These are phyloP conservation scores for Cotesia vestalis DNA, from an alignment of 1,140 invertebrate genomes.

Conservation along the genomic window DNA sequence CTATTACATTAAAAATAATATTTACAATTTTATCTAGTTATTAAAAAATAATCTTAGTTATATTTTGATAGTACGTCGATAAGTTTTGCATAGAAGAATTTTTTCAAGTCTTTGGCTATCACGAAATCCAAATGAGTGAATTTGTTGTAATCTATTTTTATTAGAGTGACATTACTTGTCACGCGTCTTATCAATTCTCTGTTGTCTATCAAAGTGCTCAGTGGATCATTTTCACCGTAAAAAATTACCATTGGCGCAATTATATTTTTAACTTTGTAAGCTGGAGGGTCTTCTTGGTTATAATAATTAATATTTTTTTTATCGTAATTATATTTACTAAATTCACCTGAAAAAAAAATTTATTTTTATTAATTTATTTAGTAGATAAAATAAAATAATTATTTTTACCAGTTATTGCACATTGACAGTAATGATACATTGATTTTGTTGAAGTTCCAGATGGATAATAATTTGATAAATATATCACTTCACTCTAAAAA, in stretches of 20 bases:
- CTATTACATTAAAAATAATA: not conserved
- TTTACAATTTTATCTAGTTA: not conserved
- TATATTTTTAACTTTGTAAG: conserved; percentile 52
- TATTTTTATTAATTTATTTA: not conserved
- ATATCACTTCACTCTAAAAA: conserved; percentile 18
- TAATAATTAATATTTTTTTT: conserved; percentile 57
- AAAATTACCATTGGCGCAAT: conserved; percentile 22
- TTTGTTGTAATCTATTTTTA: not conserved
- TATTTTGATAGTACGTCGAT: not conserved
- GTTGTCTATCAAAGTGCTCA: conserved; percentile 8
- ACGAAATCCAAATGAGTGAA: conserved; percentile 7
- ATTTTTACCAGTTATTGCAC: conserved; percentile 19
- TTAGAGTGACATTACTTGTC: not conserved
- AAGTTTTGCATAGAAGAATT: not conserved
- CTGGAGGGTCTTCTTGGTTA: conserved; percentile 58
- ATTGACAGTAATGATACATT: conserved; percentile 30
- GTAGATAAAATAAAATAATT: not conserved
- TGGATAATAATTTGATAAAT: conserved; percentile 25
- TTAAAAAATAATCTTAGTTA: conserved; percentile 1
- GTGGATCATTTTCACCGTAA: conserved; percentile 29
- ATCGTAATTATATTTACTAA: conserved; percentile 57
- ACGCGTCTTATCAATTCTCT: conserved; percentile 9
- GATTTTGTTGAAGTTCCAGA: conserved; percentile 32
- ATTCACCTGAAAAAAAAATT: conserved; percentile 34
- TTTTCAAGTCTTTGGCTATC: not conserved